Evolutionary conservation across 2,888 invertebrate genomes (phyloP).

Genomic region (Sycophila texana): DNA sequence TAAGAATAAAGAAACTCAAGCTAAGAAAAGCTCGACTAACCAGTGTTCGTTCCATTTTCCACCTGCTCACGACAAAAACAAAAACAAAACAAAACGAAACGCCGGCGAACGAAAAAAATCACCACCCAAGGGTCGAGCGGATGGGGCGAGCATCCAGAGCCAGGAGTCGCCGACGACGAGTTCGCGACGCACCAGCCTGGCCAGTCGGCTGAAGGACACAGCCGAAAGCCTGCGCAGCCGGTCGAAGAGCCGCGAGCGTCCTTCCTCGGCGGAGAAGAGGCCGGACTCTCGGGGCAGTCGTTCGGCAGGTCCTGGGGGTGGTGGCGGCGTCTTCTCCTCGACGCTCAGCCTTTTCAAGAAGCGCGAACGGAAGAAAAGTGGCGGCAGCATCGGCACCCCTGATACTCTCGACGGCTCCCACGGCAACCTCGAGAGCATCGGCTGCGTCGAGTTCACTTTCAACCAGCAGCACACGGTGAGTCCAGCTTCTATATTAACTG

Average conservation of each 20-base stretch:
- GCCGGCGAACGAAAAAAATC: background rate
- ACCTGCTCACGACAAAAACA: background rate
- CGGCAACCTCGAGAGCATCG: slow-evolving; percentile 45
- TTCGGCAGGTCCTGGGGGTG: background rate
- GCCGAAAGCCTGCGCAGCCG: slow-evolving; percentile 74
- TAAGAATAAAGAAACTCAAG: too few species aligned
- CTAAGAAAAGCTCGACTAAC: too few species aligned
- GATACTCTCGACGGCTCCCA: slow-evolving; percentile 45
- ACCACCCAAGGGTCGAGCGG: slow-evolving; percentile 69
- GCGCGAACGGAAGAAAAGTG: slow-evolving; percentile 71
- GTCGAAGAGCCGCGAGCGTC: slow-evolving; percentile 73
- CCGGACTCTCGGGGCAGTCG: slow-evolving; percentile 16
- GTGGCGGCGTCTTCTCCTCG: slow-evolving; percentile 74
- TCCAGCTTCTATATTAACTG: background rate
- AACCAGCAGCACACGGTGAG: slow-evolving; percentile 61
- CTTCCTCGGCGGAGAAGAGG: slow-evolving; percentile 55
- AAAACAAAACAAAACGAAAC: background rate
- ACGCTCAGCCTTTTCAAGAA: slow-evolving; percentile 73
- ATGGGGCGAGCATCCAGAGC: slow-evolving; percentile 65
- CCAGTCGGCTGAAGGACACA: slow-evolving; percentile 73
- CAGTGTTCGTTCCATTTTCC: background rate
- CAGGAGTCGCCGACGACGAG: slow-evolving; percentile 72
- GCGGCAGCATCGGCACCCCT: slow-evolving; percentile 50
- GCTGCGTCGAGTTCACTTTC: slow-evolving; percentile 67
- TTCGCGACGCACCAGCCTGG: slow-evolving; percentile 70